Base-by-base conservation (phyloP, 2,888 invertebrate species). In the Tinea trinotella region DNA sequence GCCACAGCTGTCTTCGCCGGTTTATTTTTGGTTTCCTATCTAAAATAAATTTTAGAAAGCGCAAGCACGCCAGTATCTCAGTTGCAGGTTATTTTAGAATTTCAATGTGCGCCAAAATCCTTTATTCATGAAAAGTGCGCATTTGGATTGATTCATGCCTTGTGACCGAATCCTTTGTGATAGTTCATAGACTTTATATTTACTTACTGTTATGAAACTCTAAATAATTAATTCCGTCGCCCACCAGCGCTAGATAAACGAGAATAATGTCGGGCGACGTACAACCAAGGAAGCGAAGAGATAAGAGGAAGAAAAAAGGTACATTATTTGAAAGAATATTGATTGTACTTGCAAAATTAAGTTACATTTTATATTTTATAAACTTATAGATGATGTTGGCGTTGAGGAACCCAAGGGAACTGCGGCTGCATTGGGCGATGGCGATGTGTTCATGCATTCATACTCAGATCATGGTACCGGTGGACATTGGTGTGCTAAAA, bases 271-370 rank as follows among this genome's bases (percentile, higher is more conserved):
- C 94, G 74, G 93, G 93, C 65, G 94, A 95, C 85, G 92, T 93
- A 65, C 94, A 94, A 79, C 93, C 93, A 70, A 91, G 93, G 70
- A 94, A 93, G 82, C 91, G 94, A 65, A 94, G 93, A 83, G 94
- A 94, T 74, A 95, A 93, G 79, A 90, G 90, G 75, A 90, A 90
- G 73, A 93, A 91, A 82, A 94, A 92, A 90, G 93, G 94, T 94
- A 89, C 13, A 50, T 52, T 53, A 22, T 57, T 53, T 10, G n/a
- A 30, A 30, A 30, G 9, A 7, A 30, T 4, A 6, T 35, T 20
- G n/a, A 20, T 20, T 34, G 10, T 1, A 10, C 13, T 34, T 34
- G n/a, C 15, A 55, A 49, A 55, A 52, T 49, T 54, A 53, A 46
- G 9, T 36, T 44, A 53, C 57, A 59, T 54, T 56, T 52, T 5